Evolutionary conservation across 1,140 invertebrate species (phyloP), one percentile per base, ranked within the genome.

Genomic region (Drosophila pseudoobscura): DNA sequence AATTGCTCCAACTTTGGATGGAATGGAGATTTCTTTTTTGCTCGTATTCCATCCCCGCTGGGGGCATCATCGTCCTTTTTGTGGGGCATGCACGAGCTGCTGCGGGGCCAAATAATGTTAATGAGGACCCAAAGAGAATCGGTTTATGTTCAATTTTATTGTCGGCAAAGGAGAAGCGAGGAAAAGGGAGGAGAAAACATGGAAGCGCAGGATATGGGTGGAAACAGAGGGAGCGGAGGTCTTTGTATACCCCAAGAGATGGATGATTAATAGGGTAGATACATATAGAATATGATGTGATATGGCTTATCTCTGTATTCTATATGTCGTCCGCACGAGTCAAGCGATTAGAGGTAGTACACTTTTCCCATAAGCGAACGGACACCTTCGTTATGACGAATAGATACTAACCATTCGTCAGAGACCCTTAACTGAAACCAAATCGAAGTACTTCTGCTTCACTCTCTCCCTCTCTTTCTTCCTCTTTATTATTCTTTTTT

Each of bases 41-140:
- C 9, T 3, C 1, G 2, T 11, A 9, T 35, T 35, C 8, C 31
- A 35, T 35, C 3, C 9, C 11, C 11, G 20, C 2, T 50, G n/a
- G 13, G 46, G 51, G 20, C 20, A 63, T 56, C 31, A 56, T 71
- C 31, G 41, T 41, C 44, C 26, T 35, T 46, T 52, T 49, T 47
- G 9, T 26, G 6, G 44, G 50, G 52, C 44, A 56, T 50, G 52
- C 61, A 63, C 61, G 35, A 63, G 50, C 39, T 35, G 29, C 15
- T 47, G 52, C 60, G 47, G 52, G 49, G 13, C 70, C 47, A 69
- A 70, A 69, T 69, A 69, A 70, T 70, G 71, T 75, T 75, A 65
- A 75, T 72, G 55, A 75, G 70, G 50, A 39, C 43, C 60, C 29
- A 31, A 53, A 61, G 55, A 75, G 61, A 75, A 75, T 65, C 49